These are phyloP conservation scores for Lophura nycthemera DNA, from an alignment of 2,113 vertebrate species.

Conservation along the genomic window DNA sequence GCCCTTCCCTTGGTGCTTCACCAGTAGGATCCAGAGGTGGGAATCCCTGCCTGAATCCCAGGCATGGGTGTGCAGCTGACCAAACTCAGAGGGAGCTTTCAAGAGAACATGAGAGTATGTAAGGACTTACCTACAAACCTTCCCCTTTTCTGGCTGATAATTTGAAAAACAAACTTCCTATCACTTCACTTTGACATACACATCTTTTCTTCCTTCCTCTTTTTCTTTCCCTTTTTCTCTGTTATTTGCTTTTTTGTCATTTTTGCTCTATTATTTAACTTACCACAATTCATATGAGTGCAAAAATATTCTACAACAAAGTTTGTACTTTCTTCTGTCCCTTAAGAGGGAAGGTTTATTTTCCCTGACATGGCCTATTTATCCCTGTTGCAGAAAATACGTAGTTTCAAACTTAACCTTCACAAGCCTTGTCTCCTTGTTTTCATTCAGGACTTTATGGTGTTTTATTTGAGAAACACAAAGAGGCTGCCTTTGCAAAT, in stretches of 20 bases:
- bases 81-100: background rate
- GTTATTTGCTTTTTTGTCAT: background rate
- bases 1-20: background rate
- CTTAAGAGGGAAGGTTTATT: background rate
- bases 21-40: background rate
- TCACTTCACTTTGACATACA: background rate
- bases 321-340: background rate
- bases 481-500: constrained; percentile 94
- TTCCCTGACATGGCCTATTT: background rate
- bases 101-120: background rate
- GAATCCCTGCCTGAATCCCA: background rate
- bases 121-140: background rate
- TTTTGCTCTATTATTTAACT: background rate
- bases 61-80: background rate
- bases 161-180: background rate
- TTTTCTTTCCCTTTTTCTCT: background rate
- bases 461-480: constrained; percentile 84
- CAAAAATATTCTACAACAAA: background rate
- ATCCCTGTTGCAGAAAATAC: background rate
- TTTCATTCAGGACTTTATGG: constrained; percentile 90
- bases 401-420: background rate
- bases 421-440: background rate
- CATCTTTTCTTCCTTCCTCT: background rate
- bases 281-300: background rate
- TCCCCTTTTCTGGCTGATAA: background rate